Evolutionary conservation across 1,140 invertebrate genomes (phyloP).

Genomic region (Gonatopus flavifemur): DNA sequence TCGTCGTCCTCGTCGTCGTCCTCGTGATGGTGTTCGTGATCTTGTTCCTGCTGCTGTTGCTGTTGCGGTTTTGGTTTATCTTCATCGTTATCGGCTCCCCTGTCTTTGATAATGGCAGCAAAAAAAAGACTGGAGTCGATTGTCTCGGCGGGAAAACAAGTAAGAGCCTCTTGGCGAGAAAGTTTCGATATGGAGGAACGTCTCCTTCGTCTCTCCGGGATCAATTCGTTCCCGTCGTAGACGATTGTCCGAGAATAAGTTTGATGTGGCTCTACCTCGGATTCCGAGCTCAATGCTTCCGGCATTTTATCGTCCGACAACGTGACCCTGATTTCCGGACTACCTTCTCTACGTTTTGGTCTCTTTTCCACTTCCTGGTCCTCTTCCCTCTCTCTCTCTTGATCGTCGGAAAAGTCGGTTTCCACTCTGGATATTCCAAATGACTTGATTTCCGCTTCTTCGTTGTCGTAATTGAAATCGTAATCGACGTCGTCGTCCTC

Average conservation of each 20-base stretch:
- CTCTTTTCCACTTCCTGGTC: slow-evolving; percentile 29
- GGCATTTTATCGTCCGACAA: slow-evolving; percentile 55
- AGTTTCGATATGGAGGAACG: slow-evolving; percentile 60
- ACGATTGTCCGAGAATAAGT: slow-evolving; percentile 11
- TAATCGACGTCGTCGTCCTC: slow-evolving; percentile 47
- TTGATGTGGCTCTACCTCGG: too few relatives aligned
- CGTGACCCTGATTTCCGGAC: slow-evolving; percentile 68
- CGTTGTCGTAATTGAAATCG: slow-evolving; percentile 59
- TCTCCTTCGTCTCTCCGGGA: slow-evolving; percentile 41
- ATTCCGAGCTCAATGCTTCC: too few relatives aligned
- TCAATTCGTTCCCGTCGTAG: slow-evolving; percentile 30
- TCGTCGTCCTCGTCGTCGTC: slow-evolving; percentile 58
- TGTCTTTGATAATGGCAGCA: too few relatives aligned
- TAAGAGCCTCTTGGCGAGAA: slow-evolving; percentile 74
- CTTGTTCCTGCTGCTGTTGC: slow-evolving; percentile 7
- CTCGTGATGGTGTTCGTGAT: slow-evolving; percentile 35
- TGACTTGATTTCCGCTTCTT: too few relatives aligned
- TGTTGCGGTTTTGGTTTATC: too few relatives aligned
- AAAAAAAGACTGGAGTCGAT: slow-evolving; percentile 9
- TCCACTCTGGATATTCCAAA: too few relatives aligned
- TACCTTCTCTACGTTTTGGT: slow-evolving; percentile 43
- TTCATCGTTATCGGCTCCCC: too few relatives aligned
- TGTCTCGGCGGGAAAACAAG: slow-evolving; percentile 68
- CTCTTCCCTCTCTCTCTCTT: too few relatives aligned
- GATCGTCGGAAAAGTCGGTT: too few relatives aligned